Percentiles rank a stretch among this genome's conserved stretches.
Conservation (phyloP, 1,140 invertebrate species). For the Episyrphus balteatus region DNA sequence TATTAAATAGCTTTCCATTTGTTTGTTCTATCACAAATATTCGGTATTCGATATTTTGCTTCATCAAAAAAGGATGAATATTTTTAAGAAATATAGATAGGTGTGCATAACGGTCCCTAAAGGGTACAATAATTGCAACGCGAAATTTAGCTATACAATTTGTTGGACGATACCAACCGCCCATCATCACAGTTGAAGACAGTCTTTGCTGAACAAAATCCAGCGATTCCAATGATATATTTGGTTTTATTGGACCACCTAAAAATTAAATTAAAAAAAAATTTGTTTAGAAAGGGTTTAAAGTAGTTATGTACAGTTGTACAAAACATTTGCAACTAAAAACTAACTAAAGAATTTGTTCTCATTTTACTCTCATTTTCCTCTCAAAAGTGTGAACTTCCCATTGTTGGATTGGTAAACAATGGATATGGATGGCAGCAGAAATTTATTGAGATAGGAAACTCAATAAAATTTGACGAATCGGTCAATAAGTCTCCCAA, state of each 20-base stretch:
- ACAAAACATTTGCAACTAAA: too few species aligned
- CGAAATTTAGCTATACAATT: constrained; percentile 62
- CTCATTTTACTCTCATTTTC: too few species aligned
- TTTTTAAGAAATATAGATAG: constrained; percentile 73
- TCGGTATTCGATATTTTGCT: constrained; percentile 84
- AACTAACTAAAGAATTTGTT: too few species aligned
- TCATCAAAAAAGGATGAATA: constrained; percentile 81
- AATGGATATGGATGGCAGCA: too few species aligned
- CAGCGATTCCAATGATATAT: constrained; percentile 36
- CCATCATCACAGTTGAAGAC: constrained; percentile 46
- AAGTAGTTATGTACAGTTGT: too few species aligned
- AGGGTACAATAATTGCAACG: constrained; percentile 81
- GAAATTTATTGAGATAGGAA: too few species aligned
- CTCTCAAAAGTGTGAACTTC: too few species aligned
- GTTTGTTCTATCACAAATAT: constrained; percentile 93
- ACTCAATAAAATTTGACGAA: too few species aligned
- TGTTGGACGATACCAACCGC: constrained; percentile 65
- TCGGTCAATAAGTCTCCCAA: too few species aligned
- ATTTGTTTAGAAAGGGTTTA: too few species aligned
- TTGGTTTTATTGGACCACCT: constrained; percentile 38
- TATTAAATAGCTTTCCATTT: constrained; percentile 68
- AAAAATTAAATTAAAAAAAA: neutral
- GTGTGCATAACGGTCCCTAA: constrained; percentile 70
- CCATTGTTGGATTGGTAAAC: too few species aligned
- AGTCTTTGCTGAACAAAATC: constrained; percentile 36